Base-by-base conservation (phyloP, 2,888 invertebrate species). In the Drosophila austrosaltans region DNA sequence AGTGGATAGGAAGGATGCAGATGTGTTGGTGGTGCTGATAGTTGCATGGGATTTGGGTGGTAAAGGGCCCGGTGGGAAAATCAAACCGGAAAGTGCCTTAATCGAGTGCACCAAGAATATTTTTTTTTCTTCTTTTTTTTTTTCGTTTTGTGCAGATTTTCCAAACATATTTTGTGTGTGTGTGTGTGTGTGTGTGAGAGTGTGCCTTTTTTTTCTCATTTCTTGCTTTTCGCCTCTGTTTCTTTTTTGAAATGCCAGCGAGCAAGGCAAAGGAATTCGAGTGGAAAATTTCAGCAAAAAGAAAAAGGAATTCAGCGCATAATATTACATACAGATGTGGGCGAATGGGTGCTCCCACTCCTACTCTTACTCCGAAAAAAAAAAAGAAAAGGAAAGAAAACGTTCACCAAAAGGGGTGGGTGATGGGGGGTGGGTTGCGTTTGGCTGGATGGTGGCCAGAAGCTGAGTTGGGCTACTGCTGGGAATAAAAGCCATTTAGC, bases 61-160 rank as follows among this genome's bases (percentile, higher is more conserved):
- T 20, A 7, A 48, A 48, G 44, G 44, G 22, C 7, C 10, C 22
- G 44, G 22, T 22, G 44, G 30, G 8, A 22, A 63, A 66, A 66
- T 75, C 63, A 81, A 78, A 69, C 77, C 82, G 76, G 79, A 79
- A 83, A 74, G 69, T 77, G 72, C 53, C 44, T 63, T 82, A 82
- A 80, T 78, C 87, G 84, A 83, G 78, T 83, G 78, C 81, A 79
- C 71, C 77, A 86, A 83, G 75, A 78, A 76, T 71, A 57, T 8
- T 39, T 48, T 48, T 20, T 61, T 48, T 22, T 48, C 22, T 20
- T 44, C n/a, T n/a, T 42, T 42, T 20, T 20, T 22, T 22, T 48
- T 48, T 48, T 22, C 22, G 22, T 10, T 48, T 48, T 48, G 22
- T 57, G 61, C 59, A 36, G 56, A 36, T 57, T 20, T 39, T 57